Conservation (phyloP, 2,797 vertebrate genomes). For the Chrysolophus pictus region DNA sequence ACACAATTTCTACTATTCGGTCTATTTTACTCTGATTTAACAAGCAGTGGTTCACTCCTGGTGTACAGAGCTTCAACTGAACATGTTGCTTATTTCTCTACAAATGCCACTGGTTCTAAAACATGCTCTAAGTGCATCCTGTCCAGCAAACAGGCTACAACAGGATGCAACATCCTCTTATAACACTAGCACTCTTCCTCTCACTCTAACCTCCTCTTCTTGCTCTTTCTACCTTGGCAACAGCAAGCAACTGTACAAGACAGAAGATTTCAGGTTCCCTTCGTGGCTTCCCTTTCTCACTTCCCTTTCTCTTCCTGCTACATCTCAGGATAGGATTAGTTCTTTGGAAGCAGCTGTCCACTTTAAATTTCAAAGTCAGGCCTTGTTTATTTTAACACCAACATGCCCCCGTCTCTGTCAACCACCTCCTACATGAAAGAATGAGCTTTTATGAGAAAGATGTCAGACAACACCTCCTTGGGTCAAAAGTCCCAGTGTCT, state of each 20-base stretch:
- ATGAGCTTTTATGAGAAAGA: neutral
- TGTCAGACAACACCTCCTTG: neutral
- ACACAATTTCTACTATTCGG: neutral
- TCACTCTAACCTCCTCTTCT: neutral
- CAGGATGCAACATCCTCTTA: neutral
- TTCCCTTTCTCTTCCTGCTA: neutral
- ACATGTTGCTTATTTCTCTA: neutral
- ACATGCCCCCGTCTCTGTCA: neutral
- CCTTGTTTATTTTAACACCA: neutral
- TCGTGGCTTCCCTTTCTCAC: neutral
- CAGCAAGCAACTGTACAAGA: neutral
- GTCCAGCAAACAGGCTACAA: neutral
- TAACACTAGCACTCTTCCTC: neutral
- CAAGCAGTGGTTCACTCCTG: neutral
- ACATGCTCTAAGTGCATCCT: fast-evolving
- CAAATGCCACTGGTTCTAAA: neutral
- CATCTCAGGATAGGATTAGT: neutral
- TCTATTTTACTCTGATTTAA: neutral
- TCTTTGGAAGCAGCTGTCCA: neutral
- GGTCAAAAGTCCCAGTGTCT: neutral
- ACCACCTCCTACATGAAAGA: neutral
- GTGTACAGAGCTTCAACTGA: neutral
- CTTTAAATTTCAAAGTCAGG: slow-evolving; percentile 26
- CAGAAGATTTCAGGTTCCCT: neutral
- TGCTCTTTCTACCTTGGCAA: neutral